These are phyloP conservation scores for Pristionchus arcanus DNA, from an alignment of 2,888 invertebrate genomes.

Conservation along the genomic window DNA sequence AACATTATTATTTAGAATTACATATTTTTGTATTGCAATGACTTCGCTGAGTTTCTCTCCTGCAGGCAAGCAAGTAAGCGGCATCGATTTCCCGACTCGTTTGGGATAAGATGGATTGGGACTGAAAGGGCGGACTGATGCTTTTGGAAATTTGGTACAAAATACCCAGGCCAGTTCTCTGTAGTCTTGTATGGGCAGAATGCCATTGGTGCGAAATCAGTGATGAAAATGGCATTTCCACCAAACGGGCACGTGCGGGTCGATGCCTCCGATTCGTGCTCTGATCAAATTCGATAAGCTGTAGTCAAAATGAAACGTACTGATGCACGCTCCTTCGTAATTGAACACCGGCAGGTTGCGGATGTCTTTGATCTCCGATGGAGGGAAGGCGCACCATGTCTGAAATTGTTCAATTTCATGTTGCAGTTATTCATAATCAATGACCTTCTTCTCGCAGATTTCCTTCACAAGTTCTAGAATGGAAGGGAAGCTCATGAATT, in stretches of 20 bases:
- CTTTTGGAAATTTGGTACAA: too few species aligned
- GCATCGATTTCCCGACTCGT: slow-evolving; percentile 32
- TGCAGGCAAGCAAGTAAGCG: background rate
- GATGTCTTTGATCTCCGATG: slow-evolving; percentile 43
- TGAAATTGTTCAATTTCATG: slow-evolving; percentile 30
- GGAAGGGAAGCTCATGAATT: slow-evolving; percentile 51
- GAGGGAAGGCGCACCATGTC: slow-evolving; percentile 53
- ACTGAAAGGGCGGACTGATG: background rate
- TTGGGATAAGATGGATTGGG: slow-evolving; percentile 34
- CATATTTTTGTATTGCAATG: background rate
- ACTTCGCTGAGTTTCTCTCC: slow-evolving; percentile 39
- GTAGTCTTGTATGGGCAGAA: slow-evolving; percentile 54
- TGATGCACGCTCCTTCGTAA: slow-evolving; percentile 56
- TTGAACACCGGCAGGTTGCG: slow-evolving; percentile 54
- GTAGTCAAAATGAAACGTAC: background rate
- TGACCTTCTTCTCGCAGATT: slow-evolving; percentile 57
- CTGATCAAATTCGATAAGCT: background rate
- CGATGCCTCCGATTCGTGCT: slow-evolving; percentile 45
- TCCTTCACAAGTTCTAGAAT: slow-evolving; percentile 56
- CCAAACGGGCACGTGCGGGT: slow-evolving; percentile 56
- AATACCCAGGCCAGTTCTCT: slow-evolving; percentile 5
- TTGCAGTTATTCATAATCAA: background rate
- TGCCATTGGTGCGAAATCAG: slow-evolving; percentile 47
- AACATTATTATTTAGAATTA: background rate
- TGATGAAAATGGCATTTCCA: slow-evolving; percentile 26